Evolutionary conservation across 2,113 vertebrate species (phyloP), one percentile per base, ranked within the genome.

Genomic region (Theropithecus gelada): DNA sequence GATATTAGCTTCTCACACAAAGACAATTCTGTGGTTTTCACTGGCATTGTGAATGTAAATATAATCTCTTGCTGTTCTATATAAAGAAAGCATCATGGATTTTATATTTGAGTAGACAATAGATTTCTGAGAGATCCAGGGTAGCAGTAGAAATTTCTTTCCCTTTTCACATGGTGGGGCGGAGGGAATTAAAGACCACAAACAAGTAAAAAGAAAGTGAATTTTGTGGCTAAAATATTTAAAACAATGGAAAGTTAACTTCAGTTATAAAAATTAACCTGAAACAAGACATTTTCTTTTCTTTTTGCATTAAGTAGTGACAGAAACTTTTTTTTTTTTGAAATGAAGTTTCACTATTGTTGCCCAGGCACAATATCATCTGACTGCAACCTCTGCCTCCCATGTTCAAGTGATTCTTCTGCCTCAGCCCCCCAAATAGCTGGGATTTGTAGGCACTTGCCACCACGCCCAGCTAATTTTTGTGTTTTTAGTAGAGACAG

Each of bases 171-270:
- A 32, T 85, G 64, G 38, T 66, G 17, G 25, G 32, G 45, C n/a
- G 6, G 8, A 55, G 18, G 23, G 25, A 38, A 2, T 66, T 55
- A 87, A 66, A 95, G 57, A 32, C 57, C 50, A 45, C 43, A 90
- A 50, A 45, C 27, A 88, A 88, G 75, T 95, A 70, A 68, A 75
- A 73, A 93, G 9, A 94, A 89, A 87, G 32, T 93, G 79, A 50
- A 48, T 81, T 93, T 86, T 76, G 35, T 90, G 68, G 4, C 32
- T 90, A 59, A 95, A 82, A 78, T 88, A 88, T 83, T 97, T 93
- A 87, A 87, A 91, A 95, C 17, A 68, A 50, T 82, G 45, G 78
- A 61, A 91, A 88, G 8, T 93, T 80, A 95, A 72, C 25, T 52
- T 93, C 16, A 73, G 6, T 78, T 89, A 30, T 80, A 32, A 93